Conservation (phyloP, 2,113 vertebrate species). For the Xiphophorus hellerii region DNA sequence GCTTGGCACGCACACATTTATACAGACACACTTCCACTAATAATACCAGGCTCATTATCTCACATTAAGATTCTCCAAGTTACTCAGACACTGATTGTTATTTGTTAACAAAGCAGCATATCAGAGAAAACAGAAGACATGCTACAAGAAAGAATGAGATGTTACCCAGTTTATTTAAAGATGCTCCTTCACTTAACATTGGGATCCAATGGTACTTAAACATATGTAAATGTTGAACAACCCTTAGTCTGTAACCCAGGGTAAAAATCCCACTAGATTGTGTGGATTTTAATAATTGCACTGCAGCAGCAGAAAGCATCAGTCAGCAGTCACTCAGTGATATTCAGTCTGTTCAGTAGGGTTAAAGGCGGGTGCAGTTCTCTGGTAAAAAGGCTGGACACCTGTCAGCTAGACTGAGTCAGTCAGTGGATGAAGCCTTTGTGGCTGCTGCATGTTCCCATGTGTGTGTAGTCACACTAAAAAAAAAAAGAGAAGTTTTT, state of each 20-base stretch:
- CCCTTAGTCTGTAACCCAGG: no score
- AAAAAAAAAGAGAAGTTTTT: no score
- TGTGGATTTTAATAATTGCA: not conserved
- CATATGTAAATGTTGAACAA: no score
- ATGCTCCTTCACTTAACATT: no score
- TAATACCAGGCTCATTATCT: constrained; percentile 36
- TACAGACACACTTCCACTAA: constrained; percentile 16
- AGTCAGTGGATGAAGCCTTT: not conserved
- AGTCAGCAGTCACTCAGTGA: constrained; percentile 2
- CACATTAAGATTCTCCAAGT: constrained; percentile 36
- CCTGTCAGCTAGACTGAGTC: not conserved
- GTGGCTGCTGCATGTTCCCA: no score
- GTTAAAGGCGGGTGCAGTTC: constrained; percentile 24
- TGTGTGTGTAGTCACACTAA: no score
- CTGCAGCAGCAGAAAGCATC: not conserved
- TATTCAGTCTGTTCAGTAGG: constrained; percentile 23
- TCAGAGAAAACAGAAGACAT: not conserved
- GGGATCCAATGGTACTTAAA: no score
- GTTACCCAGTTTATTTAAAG: no score
- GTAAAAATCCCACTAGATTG: no score
- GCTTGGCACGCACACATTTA: constrained; percentile 26
- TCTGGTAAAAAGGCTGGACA: not conserved
- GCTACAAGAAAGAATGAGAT: no score
- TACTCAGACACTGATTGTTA: constrained; percentile 9
- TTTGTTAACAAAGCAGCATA: constrained; percentile 20